Evolutionary conservation across 1,140 invertebrate species (phyloP).

Genomic region (Solenopsis invicta): DNA sequence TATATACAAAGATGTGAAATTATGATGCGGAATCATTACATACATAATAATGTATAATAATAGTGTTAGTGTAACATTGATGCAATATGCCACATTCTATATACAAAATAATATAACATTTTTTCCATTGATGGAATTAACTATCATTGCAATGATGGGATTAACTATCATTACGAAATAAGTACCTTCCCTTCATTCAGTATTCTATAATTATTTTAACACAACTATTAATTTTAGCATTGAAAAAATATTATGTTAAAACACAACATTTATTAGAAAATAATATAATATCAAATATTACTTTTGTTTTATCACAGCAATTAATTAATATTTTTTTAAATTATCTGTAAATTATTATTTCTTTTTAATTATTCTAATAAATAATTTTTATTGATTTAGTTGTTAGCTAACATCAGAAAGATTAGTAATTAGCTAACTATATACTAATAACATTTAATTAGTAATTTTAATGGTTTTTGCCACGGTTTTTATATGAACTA

Average conservation of each 20-base stretch:
- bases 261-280: not conserved
- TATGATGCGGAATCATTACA: conserved; percentile 21
- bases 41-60: conserved; percentile 40
- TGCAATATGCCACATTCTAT: conserved; percentile 1
- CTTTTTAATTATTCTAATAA: not conserved
- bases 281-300: not conserved
- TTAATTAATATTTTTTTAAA: not conserved
- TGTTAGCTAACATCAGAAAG: not conserved
- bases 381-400: not conserved
- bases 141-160: too few relatives aligned
- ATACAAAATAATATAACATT: conserved; percentile 9
- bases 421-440: not conserved
- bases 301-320: not conserved
- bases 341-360: not conserved
- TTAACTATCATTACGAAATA: conserved; percentile 20
- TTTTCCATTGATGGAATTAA: not conserved
- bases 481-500: too few relatives aligned
- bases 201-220: conserved; percentile 16
- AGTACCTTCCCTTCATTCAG: conserved; percentile 9
- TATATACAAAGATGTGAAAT: conserved; percentile 9
- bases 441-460: not conserved
- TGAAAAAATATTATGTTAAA: not conserved
- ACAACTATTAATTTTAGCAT: not conserved
- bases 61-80: not conserved
- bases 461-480: not conserved